Percentiles rank a stretch among this genome's conserved stretches.
phyloP scores from a whole-genome alignment of 2,113 vertebrate species.

The Ptyas mucosa region DNA sequence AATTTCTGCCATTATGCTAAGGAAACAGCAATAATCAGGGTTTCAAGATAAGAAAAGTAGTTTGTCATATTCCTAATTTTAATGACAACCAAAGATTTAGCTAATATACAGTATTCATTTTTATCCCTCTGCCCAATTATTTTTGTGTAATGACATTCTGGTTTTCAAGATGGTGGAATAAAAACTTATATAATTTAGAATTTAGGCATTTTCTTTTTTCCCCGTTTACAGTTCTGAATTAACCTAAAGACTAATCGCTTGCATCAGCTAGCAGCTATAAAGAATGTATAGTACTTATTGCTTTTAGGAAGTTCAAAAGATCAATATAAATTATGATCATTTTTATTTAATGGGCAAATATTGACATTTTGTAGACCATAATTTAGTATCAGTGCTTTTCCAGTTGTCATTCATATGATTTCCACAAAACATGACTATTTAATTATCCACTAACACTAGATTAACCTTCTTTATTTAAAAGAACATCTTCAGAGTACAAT shows the following conservation, averaged over 20 bases:
- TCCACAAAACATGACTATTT: neutral
- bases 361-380: neutral
- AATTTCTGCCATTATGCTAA: neutral
- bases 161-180: neutral
- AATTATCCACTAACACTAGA: neutral
- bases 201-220: neutral
- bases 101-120: neutral
- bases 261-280: slow-evolving; percentile 11
- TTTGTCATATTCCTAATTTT: slow-evolving; percentile 17
- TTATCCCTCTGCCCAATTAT: neutral
- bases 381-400: slow-evolving; percentile 5
- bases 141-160: neutral
- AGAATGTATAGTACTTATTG: neutral
- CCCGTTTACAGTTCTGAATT: neutral
- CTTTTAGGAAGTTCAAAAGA: slow-evolving; percentile 17
- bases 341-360: slow-evolving; percentile 10
- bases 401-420: slow-evolving; percentile 4
- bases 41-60: neutral
- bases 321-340: slow-evolving; percentile 16
- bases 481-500: neutral
- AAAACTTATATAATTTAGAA: neutral
- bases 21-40: neutral
- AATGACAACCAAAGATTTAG: slow-evolving; percentile 12
- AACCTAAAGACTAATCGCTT: slow-evolving; percentile 1
- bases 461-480: neutral